These are phyloP conservation scores for Platorchestia sp. DNA, from an alignment of 1,140 invertebrate genomes.

Conservation along the genomic window DNA sequence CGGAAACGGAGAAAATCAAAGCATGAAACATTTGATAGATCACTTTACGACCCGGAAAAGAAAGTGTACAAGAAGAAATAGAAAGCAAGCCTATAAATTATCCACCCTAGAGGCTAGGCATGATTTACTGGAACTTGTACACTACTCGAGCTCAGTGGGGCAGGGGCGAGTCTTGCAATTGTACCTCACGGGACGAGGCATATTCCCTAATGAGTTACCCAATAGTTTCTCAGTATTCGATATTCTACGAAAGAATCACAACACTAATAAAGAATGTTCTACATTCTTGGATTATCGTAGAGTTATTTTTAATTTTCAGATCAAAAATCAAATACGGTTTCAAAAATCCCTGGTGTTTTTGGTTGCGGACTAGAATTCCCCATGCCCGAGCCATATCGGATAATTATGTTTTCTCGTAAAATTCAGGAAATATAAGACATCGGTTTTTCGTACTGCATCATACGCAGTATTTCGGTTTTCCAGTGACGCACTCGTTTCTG, in stretches of 20 bases:
- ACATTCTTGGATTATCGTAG: no score
- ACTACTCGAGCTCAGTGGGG: background rate
- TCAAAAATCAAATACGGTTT: background rate
- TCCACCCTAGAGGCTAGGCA: background rate
- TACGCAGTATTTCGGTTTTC: background rate
- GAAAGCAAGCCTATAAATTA: background rate
- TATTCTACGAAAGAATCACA: no score
- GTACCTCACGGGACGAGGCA: background rate
- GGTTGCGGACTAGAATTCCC: background rate
- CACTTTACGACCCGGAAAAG: background rate
- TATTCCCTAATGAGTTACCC: background rate
- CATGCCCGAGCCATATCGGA: background rate
- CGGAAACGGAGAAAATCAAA: background rate
- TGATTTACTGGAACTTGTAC: background rate
- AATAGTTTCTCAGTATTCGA: background rate
- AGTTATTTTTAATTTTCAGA: background rate
- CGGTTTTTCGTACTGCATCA: background rate
- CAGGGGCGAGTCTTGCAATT: background rate
- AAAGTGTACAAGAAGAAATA: background rate
- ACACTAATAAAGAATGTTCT: no score
- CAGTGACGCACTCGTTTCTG: background rate
- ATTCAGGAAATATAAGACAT: background rate
- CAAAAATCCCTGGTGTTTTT: background rate
- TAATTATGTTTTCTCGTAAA: background rate
- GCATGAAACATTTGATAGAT: background rate